Percentiles rank a stretch among this genome's conserved stretches.
Evolutionary conservation across 2,888 invertebrate species (phyloP).

Genomic region (Notocelia uddmanniana): DNA sequence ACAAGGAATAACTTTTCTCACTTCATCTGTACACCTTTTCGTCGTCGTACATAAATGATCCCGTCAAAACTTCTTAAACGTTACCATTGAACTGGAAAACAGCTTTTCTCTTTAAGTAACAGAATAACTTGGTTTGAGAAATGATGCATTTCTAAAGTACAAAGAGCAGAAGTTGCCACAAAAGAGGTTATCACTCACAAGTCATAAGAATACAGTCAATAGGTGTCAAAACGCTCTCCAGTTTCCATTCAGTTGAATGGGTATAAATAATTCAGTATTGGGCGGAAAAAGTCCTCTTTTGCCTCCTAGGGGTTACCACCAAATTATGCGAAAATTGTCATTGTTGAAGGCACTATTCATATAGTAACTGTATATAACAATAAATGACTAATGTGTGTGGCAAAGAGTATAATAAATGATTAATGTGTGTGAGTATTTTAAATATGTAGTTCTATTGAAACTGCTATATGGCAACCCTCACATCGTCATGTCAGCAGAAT

Average conservation of each 20-base stretch:
- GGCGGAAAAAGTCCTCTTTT: constrained; percentile 60
- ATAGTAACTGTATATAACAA: constrained; percentile 51
- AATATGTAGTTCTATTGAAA: too few species aligned
- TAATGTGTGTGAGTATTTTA: too few species aligned
- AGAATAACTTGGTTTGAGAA: constrained; percentile 47
- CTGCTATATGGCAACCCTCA: too few species aligned
- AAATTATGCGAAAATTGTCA: too few species aligned
- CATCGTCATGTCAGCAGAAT: too few species aligned
- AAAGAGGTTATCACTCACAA: constrained; percentile 78
- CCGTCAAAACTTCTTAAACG: constrained; percentile 12
- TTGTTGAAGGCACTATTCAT: background rate
- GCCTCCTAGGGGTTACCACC: background rate
- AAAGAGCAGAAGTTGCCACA: constrained; percentile 68
- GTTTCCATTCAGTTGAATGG: constrained; percentile 73
- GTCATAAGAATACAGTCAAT: constrained; percentile 81
- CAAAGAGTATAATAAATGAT: too few species aligned
- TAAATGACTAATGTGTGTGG: too few species aligned
- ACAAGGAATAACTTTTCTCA: too few species aligned
- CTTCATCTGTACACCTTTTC: too few species aligned
- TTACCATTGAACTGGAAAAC: constrained; percentile 13
- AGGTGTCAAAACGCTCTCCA: constrained; percentile 71
- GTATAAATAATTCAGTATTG: constrained; percentile 82
- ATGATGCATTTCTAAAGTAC: constrained; percentile 61
- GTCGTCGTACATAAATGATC: background rate
- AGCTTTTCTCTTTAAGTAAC: constrained; percentile 7